phyloP scores from a whole-genome alignment of 2,888 invertebrate species.

The Tachina lurida region DNA sequence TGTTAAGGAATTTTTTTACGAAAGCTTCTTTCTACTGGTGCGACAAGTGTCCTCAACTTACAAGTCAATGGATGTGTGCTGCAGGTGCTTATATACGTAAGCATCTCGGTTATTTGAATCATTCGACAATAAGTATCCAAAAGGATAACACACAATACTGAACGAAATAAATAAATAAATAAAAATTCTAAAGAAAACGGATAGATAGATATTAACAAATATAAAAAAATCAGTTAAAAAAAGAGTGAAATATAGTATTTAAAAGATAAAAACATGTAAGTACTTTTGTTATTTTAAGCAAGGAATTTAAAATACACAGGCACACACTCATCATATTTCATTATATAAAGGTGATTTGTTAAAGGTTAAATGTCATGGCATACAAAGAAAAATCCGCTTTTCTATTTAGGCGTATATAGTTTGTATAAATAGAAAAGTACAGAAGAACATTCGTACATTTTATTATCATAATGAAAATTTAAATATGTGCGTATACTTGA shows the following conservation, averaged over 20 bases:
- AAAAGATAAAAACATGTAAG: conserved; percentile 48
- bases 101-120: conserved; percentile 59
- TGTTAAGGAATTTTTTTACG: conserved; percentile 54
- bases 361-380: conserved; percentile 65
- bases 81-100: conserved; percentile 62
- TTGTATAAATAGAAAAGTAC: conserved; percentile 4
- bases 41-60: conserved; percentile 64
- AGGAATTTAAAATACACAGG: background rate
- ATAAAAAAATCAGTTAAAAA: background rate
- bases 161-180: conserved; percentile 42
- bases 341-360: conserved; percentile 31
- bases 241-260: conserved; percentile 20
- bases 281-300: conserved; percentile 15
- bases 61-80: conserved; percentile 46
- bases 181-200: conserved; percentile 27
- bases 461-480: background rate
- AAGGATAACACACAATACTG: conserved; percentile 64
- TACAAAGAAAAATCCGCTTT: background rate
- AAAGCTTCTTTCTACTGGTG: background rate
- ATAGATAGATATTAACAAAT: conserved; percentile 27
- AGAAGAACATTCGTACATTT: background rate
- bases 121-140: conserved; percentile 71
- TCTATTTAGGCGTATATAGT: background rate
- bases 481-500: background rate
- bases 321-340: background rate